Evolutionary conservation across 2,113 vertebrate genomes (phyloP).

Genomic region (Guaruba guarouba): DNA sequence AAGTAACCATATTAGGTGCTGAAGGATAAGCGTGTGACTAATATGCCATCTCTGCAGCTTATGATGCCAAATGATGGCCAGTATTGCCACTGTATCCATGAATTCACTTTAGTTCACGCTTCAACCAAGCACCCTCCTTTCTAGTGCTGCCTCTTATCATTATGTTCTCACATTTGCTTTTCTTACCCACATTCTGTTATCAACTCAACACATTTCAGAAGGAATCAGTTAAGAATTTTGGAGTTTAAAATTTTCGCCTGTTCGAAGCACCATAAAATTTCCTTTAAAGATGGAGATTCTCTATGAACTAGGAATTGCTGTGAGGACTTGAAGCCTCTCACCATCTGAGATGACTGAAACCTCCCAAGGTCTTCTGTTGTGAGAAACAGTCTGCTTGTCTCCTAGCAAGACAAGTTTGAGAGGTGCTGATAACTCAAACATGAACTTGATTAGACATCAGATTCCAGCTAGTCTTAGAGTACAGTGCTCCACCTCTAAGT

Average conservation of each 20-base stretch:
- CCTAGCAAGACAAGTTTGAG: not conserved
- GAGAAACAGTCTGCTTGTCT: not conserved
- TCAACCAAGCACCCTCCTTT: not conserved
- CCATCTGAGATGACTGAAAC: not conserved
- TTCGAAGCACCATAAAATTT: not conserved
- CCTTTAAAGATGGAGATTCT: not conserved
- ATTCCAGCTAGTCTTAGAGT: not conserved
- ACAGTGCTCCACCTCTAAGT: not conserved
- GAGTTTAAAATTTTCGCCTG: not conserved
- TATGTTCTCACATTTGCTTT: not conserved
- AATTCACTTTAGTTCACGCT: not conserved
- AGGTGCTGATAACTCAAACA: not conserved
- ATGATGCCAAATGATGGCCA: not conserved
- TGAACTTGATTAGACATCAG: not conserved
- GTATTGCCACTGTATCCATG: not conserved
- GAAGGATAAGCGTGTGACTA: not conserved
- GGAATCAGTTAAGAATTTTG: not conserved
- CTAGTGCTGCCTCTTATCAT: not conserved
- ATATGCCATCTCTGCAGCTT: not conserved
- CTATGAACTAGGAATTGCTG: not conserved
- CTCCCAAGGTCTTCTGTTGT: not conserved
- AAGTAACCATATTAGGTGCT: not conserved
- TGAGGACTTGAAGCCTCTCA: not conserved
- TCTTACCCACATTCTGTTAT: not conserved
- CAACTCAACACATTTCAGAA: not conserved